phyloP scores from a whole-genome alignment of 1,140 invertebrate genomes.

The Danaus plexippus region DNA sequence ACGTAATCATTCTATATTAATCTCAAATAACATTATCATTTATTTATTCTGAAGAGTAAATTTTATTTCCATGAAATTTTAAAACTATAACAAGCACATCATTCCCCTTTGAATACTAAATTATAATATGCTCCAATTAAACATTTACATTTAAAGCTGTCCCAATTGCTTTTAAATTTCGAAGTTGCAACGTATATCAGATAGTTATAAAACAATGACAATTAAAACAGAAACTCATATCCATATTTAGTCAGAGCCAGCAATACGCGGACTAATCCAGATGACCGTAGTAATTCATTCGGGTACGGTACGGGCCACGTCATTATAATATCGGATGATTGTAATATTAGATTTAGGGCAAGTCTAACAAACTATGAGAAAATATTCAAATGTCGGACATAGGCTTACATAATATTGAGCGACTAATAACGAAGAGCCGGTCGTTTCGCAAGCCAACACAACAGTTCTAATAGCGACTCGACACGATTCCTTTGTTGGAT shows the following conservation, averaged over 20 bases:
- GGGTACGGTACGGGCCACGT: slow-evolving; percentile 31
- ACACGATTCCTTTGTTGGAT: slow-evolving; percentile 17
- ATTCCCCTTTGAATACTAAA: slow-evolving; percentile 15
- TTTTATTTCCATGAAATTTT: no score
- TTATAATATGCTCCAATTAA: slow-evolving; percentile 9
- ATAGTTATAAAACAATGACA: slow-evolving; percentile 22
- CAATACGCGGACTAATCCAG: slow-evolving; percentile 42
- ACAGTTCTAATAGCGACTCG: slow-evolving; percentile 13
- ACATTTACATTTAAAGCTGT: slow-evolving; percentile 18
- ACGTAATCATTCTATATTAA: no score
- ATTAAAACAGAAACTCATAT: slow-evolving; percentile 45
- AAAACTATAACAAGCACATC: slow-evolving; percentile 1
- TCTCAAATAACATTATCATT: no score
- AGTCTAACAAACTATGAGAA: slow-evolving; percentile 36
- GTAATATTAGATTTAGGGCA: slow-evolving; percentile 23
- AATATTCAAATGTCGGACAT: slow-evolving; percentile 27
- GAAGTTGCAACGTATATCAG: slow-evolving; percentile 19
- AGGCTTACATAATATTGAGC: slow-evolving; percentile 25
- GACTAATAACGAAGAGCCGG: slow-evolving; percentile 13
- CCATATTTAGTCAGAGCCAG: slow-evolving; percentile 29
- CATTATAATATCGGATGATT: slow-evolving; percentile 53
- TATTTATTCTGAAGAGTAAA: no score
- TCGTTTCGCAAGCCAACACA: slow-evolving; percentile 9
- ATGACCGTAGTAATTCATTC: slow-evolving; percentile 39
- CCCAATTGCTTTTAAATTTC: slow-evolving; percentile 18